Evolutionary conservation across 2,888 invertebrate species (phyloP).

Genomic region (Autographa pulchrina): DNA sequence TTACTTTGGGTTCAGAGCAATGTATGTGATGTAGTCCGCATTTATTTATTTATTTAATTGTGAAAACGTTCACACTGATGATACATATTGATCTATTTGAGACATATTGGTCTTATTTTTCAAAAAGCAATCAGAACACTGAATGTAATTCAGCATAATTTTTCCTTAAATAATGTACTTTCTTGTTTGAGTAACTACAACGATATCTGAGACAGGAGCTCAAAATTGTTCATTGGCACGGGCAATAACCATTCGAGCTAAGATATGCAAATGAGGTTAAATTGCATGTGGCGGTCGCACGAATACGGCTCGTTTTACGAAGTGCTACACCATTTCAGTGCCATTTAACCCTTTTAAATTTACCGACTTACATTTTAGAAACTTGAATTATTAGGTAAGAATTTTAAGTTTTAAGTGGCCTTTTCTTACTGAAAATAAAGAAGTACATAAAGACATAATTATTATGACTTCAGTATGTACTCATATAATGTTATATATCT

Average conservation of each 20-base stretch:
- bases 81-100: no score
- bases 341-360: conserved; percentile 52
- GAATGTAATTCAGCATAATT: neutral
- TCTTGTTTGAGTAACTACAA: conserved; percentile 39
- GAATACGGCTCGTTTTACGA: conserved; percentile 59
- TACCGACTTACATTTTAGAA: conserved; percentile 47
- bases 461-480: no score
- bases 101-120: no score
- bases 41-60: no score
- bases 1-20: no score
- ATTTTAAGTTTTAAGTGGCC: neutral
- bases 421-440: no score
- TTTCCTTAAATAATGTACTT: neutral
- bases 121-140: neutral
- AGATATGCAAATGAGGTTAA: conserved; percentile 77
- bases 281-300: conserved; percentile 70
- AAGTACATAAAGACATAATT: no score
- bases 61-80: no score
- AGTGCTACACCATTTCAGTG: conserved; percentile 57
- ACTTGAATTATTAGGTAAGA: conserved; percentile 16
- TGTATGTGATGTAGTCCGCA: no score
- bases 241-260: conserved; percentile 73
- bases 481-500: no score
- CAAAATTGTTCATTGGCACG: conserved; percentile 73
- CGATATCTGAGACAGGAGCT: conserved; percentile 55